Evolutionary conservation across 1,140 invertebrate species (phyloP).

Genomic region (Agrypnia vestita): DNA sequence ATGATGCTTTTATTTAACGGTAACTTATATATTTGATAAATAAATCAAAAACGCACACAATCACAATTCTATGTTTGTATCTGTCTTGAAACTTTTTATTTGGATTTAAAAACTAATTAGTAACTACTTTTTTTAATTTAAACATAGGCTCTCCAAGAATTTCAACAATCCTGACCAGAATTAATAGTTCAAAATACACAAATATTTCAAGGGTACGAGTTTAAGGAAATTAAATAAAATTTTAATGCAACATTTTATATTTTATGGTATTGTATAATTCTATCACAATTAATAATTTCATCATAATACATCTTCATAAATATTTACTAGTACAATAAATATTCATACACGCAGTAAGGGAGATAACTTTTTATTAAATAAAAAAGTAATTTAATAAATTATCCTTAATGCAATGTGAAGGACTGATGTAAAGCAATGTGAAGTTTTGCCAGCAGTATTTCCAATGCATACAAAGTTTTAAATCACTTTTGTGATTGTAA

Average conservation of each 20-base stretch:
- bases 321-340: conserved; percentile 16
- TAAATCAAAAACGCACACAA: too few relatives aligned
- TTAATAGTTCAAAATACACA: too few relatives aligned
- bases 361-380: conserved; percentile 1
- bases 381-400: conserved; percentile 26
- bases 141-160: too few relatives aligned
- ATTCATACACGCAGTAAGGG: conserved; percentile 7
- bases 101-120: too few relatives aligned
- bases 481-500: conserved; percentile 1
- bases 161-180: too few relatives aligned
- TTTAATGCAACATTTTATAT: conserved; percentile 11
- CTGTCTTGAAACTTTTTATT: too few relatives aligned
- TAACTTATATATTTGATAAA: too few relatives aligned
- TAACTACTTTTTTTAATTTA: too few relatives aligned
- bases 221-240: neutral
- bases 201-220: too few relatives aligned
- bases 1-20: too few relatives aligned
- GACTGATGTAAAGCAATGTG: neutral
- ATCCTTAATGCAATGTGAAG: conserved; percentile 6
- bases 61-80: too few relatives aligned
- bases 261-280: conserved; percentile 29
- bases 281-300: conserved; percentile 37
- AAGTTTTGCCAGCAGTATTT: neutral
- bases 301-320: conserved; percentile 35
- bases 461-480: neutral